Evolutionary conservation across 30 jellyfish, hydroid and myxozoan genomes (phyloP).

Genomic region (Aurelia coerulea): DNA sequence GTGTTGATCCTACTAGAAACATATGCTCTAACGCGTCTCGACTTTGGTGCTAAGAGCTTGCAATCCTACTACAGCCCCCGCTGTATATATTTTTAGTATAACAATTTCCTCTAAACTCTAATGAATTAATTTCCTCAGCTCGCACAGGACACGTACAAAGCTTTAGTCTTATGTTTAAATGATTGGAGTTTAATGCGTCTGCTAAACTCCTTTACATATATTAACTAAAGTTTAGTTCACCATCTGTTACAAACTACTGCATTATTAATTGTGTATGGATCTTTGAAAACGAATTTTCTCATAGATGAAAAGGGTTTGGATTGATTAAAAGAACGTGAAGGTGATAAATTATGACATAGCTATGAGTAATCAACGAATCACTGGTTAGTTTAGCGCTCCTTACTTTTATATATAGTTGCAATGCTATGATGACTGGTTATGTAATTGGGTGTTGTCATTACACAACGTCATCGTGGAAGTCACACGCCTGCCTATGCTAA

Average conservation of each 20-base stretch:
- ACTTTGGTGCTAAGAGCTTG: background rate
- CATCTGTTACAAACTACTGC: constrained; percentile 57
- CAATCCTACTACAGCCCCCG: background rate
- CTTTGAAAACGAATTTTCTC: constrained; percentile 53
- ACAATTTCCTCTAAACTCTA: too few species aligned
- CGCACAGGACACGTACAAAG: too few species aligned
- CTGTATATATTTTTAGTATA: too few species aligned
- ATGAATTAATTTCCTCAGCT: too few species aligned
- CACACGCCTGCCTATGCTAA: too few species aligned
- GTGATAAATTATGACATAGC: background rate
- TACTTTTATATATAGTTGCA: too few species aligned
- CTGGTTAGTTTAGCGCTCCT: too few species aligned
- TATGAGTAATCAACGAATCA: background rate
- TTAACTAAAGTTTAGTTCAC: constrained; percentile 16
- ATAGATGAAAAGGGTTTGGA: constrained; percentile 27
- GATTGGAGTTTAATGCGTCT: too few species aligned
- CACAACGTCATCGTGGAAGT: too few species aligned
- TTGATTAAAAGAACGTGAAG: background rate
- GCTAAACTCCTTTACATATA: constrained; percentile 2
- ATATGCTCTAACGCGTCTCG: constrained; percentile 18
- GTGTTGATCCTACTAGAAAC: constrained; percentile 27
- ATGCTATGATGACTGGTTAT: background rate
- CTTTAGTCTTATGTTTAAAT: too few species aligned
- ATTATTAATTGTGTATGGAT: constrained; percentile 26
- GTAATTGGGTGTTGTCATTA: background rate